Evolutionary conservation across 2,113 vertebrate genomes (phyloP).

Genomic region (Propithecus coquereli): DNA sequence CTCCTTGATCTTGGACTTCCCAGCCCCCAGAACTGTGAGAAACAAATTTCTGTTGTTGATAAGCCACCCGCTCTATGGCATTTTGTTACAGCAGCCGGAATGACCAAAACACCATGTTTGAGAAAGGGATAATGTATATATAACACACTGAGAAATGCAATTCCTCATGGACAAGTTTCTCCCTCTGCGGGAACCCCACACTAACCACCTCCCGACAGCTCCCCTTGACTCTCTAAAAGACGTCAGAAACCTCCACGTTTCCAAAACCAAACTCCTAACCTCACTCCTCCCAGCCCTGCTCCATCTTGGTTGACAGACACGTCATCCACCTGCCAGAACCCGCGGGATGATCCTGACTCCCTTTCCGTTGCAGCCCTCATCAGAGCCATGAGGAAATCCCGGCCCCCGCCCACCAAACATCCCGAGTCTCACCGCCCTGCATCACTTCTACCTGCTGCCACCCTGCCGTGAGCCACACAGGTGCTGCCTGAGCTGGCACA

Average conservation of each 20-base stretch:
- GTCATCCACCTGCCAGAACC: background rate
- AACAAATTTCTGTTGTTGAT: background rate
- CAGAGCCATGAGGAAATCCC: background rate
- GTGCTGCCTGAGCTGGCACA: too few relatives aligned
- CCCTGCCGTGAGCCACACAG: background rate
- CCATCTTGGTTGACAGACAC: accelerated
- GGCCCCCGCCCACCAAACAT: accelerated
- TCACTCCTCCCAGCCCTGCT: background rate
- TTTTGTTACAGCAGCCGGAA: background rate
- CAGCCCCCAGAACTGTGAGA: background rate
- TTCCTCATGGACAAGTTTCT: background rate
- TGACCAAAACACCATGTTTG: background rate
- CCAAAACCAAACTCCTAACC: background rate
- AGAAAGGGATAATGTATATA: accelerated
- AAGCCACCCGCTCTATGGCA: background rate
- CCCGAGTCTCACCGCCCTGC: too few relatives aligned
- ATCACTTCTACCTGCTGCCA: background rate
- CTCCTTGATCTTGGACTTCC: background rate
- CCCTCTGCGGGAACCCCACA: background rate
- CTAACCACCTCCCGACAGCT: background rate
- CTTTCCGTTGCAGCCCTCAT: background rate
- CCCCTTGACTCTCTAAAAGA: background rate
- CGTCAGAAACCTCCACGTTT: background rate
- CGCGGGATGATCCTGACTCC: background rate
- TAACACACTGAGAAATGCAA: background rate